Percentiles rank a stretch among this genome's conserved stretches.
Conservation (phyloP, 2,888 invertebrate genomes). For the Agriopis leucophaearia region DNA sequence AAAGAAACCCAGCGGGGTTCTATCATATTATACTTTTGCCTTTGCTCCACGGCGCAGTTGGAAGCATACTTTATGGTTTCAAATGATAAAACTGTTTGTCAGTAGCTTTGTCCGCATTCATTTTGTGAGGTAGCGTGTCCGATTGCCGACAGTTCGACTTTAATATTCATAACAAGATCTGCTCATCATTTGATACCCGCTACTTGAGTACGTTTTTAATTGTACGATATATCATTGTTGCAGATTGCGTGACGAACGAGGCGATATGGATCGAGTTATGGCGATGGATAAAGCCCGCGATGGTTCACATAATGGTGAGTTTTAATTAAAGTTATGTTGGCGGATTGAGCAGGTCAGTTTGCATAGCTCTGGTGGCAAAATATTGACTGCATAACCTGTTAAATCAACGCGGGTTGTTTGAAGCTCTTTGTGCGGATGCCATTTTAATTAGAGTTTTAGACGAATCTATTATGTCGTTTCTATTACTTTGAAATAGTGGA, state of each 20-base stretch:
- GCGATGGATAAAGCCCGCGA: conserved; percentile 94
- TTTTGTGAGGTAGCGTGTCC: conserved; percentile 76
- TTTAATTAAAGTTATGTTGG: conserved; percentile 48
- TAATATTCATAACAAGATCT: conserved; percentile 71
- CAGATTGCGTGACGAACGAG: conserved; percentile 95
- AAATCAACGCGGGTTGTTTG: conserved; percentile 19
- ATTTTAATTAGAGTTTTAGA: conserved; percentile 13
- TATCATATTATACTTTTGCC: conserved; percentile 83
- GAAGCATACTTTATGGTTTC: conserved; percentile 85
- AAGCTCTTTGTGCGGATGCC: neutral
- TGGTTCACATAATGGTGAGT: conserved; percentile 95
- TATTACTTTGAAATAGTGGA: neutral
- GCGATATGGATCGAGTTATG: conserved; percentile 93
- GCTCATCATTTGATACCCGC: conserved; percentile 49
- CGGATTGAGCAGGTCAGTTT: conserved; percentile 36
- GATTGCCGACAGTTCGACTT: conserved; percentile 64
- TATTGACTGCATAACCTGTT: conserved; percentile 29
- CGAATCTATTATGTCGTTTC: conserved; percentile 8
- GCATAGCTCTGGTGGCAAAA: conserved; percentile 27
- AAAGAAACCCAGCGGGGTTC: conserved; percentile 84
- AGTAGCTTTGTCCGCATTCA: conserved; percentile 79
- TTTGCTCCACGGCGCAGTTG: conserved; percentile 82
- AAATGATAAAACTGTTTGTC: conserved; percentile 86
- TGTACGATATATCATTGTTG: conserved; percentile 75
- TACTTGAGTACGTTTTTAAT: conserved; percentile 51